Conservation (phyloP, 2,888 invertebrate species). For the Camptogramma bilineatum region DNA sequence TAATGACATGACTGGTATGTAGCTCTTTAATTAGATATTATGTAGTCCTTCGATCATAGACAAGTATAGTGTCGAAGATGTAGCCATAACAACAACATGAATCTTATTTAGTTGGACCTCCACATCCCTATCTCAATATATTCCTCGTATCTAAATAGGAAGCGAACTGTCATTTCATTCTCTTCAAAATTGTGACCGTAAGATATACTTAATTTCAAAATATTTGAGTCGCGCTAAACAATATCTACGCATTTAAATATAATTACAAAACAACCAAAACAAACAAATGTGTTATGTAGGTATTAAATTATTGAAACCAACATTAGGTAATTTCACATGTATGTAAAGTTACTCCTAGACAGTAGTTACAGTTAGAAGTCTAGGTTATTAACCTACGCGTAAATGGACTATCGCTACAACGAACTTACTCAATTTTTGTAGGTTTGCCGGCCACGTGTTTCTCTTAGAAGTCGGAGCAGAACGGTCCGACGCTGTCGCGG, state of each 20-base stretch:
- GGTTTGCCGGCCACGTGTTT: conserved; percentile 78
- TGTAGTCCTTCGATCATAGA: too few species aligned
- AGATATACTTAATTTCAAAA: too few species aligned
- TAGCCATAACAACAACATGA: neutral
- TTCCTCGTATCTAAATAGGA: neutral
- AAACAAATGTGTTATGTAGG: too few species aligned
- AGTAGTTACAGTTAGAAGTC: neutral
- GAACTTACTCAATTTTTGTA: conserved; percentile 68
- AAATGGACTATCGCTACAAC: conserved; percentile 37
- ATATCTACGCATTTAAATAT: conserved; percentile 4
- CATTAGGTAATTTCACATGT: neutral
- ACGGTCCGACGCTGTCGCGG: conserved; percentile 71
- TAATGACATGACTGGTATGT: conserved; percentile 3
- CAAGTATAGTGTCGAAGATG: too few species aligned
- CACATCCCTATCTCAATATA: neutral
- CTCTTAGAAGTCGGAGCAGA: conserved; percentile 48
- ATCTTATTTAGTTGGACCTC: neutral
- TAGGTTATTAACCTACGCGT: conserved; percentile 30
- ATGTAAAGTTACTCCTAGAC: neutral
- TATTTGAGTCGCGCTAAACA: neutral
- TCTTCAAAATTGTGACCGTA: neutral
- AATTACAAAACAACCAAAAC: neutral
- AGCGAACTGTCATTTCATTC: neutral
- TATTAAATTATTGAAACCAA: too few species aligned
- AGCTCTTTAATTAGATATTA: too few species aligned